Evolutionary conservation across 2,888 invertebrate genomes (phyloP).

Genomic region (Lycophotia porphyrea): DNA sequence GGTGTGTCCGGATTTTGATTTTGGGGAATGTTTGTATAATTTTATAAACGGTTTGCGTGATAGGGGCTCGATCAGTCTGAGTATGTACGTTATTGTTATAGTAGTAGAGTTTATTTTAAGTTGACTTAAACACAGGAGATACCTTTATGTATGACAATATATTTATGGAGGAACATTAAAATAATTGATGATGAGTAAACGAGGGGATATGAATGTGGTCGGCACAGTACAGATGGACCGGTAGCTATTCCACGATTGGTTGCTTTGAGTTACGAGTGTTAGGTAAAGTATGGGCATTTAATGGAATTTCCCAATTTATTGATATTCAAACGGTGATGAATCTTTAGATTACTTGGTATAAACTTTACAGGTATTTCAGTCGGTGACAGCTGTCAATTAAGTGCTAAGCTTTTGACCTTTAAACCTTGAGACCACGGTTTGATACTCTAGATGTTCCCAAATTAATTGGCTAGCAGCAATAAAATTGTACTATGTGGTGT

Average conservation of each 20-base stretch:
- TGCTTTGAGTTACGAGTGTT: slow-evolving; percentile 40
- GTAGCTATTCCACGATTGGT: slow-evolving; percentile 58
- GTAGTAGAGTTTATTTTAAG: slow-evolving; percentile 17
- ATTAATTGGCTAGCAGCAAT: not conserved
- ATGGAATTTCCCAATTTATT: slow-evolving; percentile 50
- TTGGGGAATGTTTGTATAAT: slow-evolving; percentile 30
- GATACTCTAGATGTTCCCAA: not conserved
- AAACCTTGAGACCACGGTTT: slow-evolving; percentile 10
- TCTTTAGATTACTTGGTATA: slow-evolving; percentile 31
- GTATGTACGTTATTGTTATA: slow-evolving; percentile 7
- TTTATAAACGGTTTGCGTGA: slow-evolving; percentile 26
- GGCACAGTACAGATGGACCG: slow-evolving; percentile 61
- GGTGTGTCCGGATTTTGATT: slow-evolving; percentile 30
- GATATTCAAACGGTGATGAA: slow-evolving; percentile 22
- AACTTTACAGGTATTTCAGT: slow-evolving; percentile 11
- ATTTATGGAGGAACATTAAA: slow-evolving; percentile 68
- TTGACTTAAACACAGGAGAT: slow-evolving; percentile 23
- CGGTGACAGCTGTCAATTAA: slow-evolving; percentile 13
- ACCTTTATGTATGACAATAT: slow-evolving; percentile 62
- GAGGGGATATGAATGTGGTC: slow-evolving; percentile 63
- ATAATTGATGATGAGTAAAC: slow-evolving; percentile 68
- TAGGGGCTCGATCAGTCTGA: not conserved
- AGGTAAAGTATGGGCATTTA: slow-evolving; percentile 32
- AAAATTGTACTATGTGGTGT: not conserved
- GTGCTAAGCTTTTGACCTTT: slow-evolving; percentile 10